phyloP scores from a whole-genome alignment of 2,888 invertebrate genomes.

The Tholera decimalis region DNA sequence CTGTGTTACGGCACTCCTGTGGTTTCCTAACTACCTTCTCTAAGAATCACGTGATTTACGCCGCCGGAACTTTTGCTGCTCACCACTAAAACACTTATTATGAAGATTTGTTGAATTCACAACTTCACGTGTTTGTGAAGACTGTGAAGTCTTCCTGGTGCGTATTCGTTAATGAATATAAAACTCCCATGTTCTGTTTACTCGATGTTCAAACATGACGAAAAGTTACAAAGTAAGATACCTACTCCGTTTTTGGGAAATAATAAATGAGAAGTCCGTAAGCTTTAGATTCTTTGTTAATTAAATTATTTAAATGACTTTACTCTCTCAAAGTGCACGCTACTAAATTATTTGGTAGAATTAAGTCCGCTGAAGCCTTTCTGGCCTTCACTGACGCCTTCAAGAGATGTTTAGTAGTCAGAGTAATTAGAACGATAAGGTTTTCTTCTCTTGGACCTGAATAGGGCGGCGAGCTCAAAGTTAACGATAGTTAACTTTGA shows the following conservation, averaged over 20 bases:
- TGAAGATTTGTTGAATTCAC: slow-evolving; percentile 72
- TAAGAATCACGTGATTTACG: slow-evolving; percentile 79
- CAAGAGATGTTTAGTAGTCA: slow-evolving; percentile 69
- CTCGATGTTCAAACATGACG: slow-evolving; percentile 52
- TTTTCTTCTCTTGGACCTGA: slow-evolving; percentile 51
- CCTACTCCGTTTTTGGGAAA: slow-evolving; percentile 65
- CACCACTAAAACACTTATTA: slow-evolving; percentile 64
- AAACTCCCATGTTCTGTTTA: slow-evolving; percentile 41
- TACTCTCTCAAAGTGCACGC: slow-evolving; percentile 79
- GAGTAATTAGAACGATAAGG: slow-evolving; percentile 64
- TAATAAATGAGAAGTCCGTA: slow-evolving; percentile 74
- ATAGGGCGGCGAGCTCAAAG: slow-evolving; percentile 30
- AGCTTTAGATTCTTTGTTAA: slow-evolving; percentile 79
- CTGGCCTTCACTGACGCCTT: slow-evolving; percentile 71
- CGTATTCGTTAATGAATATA: slow-evolving; percentile 53
- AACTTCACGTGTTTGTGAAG: slow-evolving; percentile 44
- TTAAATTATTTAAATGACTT: slow-evolving; percentile 83
- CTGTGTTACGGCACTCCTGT: slow-evolving; percentile 79
- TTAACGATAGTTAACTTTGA: slow-evolving; percentile 17
- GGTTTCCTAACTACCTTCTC: slow-evolving; percentile 79
- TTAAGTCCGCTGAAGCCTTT: slow-evolving; percentile 77
- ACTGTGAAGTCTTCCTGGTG: slow-evolving; percentile 9
- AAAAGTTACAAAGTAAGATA: slow-evolving; percentile 64
- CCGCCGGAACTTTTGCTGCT: slow-evolving; percentile 71
- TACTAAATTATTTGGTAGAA: slow-evolving; percentile 80